phyloP scores from a whole-genome alignment of 2,888 invertebrate species.

The Nymphalis polychloros region DNA sequence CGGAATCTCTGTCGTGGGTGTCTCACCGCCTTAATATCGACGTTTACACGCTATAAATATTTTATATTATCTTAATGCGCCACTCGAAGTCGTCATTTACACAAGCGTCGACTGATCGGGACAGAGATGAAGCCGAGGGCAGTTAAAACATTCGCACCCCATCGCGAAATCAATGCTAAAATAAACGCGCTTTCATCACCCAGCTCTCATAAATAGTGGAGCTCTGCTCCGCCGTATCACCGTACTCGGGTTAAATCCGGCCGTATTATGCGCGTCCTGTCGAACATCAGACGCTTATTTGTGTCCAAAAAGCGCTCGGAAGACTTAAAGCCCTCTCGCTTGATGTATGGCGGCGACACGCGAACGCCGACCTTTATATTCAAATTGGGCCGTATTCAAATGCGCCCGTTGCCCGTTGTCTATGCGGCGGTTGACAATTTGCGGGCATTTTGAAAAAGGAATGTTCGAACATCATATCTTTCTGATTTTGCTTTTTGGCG shows the following conservation, averaged over 20 bases:
- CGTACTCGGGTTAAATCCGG: slow-evolving; percentile 47
- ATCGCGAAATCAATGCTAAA: slow-evolving; percentile 54
- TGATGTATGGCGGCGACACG: slow-evolving; percentile 78
- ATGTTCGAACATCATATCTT: slow-evolving; percentile 75
- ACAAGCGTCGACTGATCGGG: slow-evolving; percentile 49
- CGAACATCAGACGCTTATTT: slow-evolving; percentile 77
- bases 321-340: slow-evolving; percentile 75
- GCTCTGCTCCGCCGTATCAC: slow-evolving; percentile 31
- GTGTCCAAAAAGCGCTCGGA: slow-evolving; percentile 78
- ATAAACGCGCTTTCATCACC: slow-evolving; percentile 55
- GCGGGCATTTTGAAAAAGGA: slow-evolving; percentile 77
- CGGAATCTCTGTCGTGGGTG: slow-evolving; percentile 68
- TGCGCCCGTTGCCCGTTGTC: slow-evolving; percentile 72
- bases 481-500: slow-evolving; percentile 67
- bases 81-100: slow-evolving; percentile 63
- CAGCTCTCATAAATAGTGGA: slow-evolving; percentile 44
- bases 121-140: slow-evolving; percentile 44
- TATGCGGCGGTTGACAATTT: slow-evolving; percentile 77
- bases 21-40: slow-evolving; percentile 71
- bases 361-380: slow-evolving; percentile 79
- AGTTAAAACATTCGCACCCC: slow-evolving; percentile 60
- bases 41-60: slow-evolving; percentile 77
- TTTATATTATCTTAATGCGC: slow-evolving; percentile 70
- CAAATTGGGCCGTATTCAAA: slow-evolving; percentile 77
- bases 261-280: slow-evolving; percentile 68